Evolutionary conservation across 2,113 vertebrate species (phyloP).

Genomic region (Xiphias gladius): DNA sequence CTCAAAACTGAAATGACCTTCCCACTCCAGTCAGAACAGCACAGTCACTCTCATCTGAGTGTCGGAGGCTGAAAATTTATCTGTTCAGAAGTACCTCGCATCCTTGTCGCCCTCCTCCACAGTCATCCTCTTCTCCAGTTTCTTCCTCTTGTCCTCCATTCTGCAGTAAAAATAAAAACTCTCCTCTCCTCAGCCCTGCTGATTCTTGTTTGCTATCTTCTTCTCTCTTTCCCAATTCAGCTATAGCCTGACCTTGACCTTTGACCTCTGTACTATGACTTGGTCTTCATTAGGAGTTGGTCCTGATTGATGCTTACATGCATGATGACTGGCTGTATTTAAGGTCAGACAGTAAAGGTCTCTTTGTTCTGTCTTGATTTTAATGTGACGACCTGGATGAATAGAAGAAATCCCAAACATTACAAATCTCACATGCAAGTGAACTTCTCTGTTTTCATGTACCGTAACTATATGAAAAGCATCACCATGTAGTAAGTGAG

Average conservation of each 20-base stretch:
- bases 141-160: slow-evolving; percentile 32
- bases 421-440: too few species aligned
- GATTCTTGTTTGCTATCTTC: not conserved
- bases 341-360: not conserved
- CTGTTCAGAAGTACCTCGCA: slow-evolving; percentile 52
- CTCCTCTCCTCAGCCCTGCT: not conserved
- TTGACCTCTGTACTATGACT: not conserved
- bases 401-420: too few species aligned
- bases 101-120: slow-evolving; percentile 49
- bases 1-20: slow-evolving; percentile 58
- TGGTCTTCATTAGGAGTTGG: not conserved
- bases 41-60: slow-evolving; percentile 46
- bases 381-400: not conserved
- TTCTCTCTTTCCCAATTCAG: not conserved
- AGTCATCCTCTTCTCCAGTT: slow-evolving; percentile 48
- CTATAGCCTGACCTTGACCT: slow-evolving; percentile 9
- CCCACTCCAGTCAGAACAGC: slow-evolving; percentile 29
- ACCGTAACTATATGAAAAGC: too few species aligned
- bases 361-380: not conserved
- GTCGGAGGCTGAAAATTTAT: slow-evolving; percentile 55
- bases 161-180: slow-evolving; percentile 14
- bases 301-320: not conserved
- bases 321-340: not conserved
- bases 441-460: too few species aligned
- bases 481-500: too few species aligned